A percentile compares a stretch with the other conserved stretches of the same genome.
Evolutionary conservation across 2,888 invertebrate genomes (phyloP).

Genomic region (Melieria picta): DNA sequence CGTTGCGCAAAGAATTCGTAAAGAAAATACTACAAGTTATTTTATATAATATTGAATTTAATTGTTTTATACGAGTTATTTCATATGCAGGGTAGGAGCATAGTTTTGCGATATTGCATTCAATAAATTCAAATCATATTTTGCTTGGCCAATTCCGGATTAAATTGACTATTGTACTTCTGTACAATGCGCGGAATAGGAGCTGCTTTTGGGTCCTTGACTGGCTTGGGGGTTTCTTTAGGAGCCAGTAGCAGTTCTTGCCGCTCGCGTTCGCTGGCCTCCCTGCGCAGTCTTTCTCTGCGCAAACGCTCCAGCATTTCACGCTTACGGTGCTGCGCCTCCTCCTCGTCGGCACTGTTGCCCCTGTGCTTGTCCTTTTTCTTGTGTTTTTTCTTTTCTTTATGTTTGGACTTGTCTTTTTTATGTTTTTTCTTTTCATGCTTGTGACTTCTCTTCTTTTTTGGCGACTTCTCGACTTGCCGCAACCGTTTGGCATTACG

Average conservation of each 20-base stretch:
- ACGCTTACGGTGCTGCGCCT: constrained; percentile 51
- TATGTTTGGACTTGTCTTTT: constrained; percentile 47
- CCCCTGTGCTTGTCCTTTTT: constrained; percentile 34
- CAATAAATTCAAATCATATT: constrained; percentile 67
- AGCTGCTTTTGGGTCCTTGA: constrained; percentile 45
- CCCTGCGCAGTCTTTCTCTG: constrained; percentile 75
- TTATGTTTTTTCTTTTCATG: constrained; percentile 44
- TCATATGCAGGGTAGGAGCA: neutral
- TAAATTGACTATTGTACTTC: constrained; percentile 96
- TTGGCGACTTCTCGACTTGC: neutral
- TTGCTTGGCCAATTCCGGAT: constrained; percentile 88
- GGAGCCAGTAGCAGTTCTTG: constrained; percentile 76
- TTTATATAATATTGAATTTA: neutral
- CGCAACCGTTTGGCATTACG: neutral
- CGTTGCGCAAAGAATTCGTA: constrained; percentile 77
- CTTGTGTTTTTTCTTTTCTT: constrained; percentile 44
- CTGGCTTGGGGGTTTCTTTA: constrained; percentile 64
- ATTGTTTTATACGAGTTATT: constrained; percentile 11
- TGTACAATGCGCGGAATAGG: constrained; percentile 69
- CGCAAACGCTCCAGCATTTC: constrained; percentile 57
- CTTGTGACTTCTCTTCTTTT: neutral
- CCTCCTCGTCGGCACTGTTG: constrained; percentile 42
- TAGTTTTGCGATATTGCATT: neutral
- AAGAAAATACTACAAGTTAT: neutral
- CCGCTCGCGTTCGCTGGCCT: constrained; percentile 79